A percentile compares a stretch with the other conserved stretches of the same genome.
Evolutionary conservation across 2,888 invertebrate species (phyloP).

Genomic region (Lepidocyrtoides sp.): DNA sequence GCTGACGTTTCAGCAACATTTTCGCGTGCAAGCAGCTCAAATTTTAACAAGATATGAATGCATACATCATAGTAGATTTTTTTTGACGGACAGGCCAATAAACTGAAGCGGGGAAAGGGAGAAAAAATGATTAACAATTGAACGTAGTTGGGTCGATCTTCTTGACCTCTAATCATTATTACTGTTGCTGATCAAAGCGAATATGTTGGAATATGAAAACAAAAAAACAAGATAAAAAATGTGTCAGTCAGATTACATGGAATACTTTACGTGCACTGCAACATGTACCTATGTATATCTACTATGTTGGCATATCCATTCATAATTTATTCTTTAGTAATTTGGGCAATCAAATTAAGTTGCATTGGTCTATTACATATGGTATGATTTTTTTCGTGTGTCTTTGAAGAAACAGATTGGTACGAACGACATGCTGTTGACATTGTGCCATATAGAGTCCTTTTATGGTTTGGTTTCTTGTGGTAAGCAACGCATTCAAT

Average conservation of each 20-base stretch:
- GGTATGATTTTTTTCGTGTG: no score
- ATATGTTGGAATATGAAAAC: neutral
- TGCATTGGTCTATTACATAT: no score
- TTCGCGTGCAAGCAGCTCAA: neutral
- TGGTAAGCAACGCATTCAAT: neutral
- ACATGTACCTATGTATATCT: no score
- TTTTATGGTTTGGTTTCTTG: neutral
- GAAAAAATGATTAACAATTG: neutral
- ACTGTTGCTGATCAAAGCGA: neutral
- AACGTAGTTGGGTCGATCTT: neutral
- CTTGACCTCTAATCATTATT: neutral
- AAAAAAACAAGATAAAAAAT: slow-evolving; percentile 15
- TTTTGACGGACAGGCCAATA: neutral
- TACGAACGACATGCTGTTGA: neutral
- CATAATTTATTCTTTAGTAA: no score
- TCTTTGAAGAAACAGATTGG: neutral
- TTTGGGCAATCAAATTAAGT: no score
- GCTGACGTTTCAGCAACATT: neutral
- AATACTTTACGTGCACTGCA: neutral
- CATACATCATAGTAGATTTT: neutral
- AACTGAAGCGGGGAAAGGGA: neutral
- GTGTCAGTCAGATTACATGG: neutral
- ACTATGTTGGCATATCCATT: no score
- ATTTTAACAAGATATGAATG: neutral
- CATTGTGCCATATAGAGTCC: slow-evolving; percentile 17